Evolutionary conservation across 2,888 invertebrate genomes (phyloP).

Genomic region (Ochropleura plecta): DNA sequence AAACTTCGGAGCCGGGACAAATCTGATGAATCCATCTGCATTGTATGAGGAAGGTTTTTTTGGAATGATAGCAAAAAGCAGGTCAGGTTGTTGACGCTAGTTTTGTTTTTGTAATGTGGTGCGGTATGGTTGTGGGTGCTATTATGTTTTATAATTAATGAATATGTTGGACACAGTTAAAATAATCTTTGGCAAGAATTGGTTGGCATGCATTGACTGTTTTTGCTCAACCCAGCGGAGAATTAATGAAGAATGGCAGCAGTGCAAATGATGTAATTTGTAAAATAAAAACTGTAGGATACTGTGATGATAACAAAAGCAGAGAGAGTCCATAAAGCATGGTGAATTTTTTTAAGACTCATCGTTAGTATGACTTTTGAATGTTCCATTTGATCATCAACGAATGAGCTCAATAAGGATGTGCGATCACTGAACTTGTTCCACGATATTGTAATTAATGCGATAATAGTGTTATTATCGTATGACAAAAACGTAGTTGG

Average conservation of each 20-base stretch:
- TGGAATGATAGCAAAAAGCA: conserved; percentile 29
- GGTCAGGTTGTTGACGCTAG: conserved; percentile 41
- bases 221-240: not conserved
- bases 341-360: conserved; percentile 21
- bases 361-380: conserved; percentile 24
- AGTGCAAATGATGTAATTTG: not conserved
- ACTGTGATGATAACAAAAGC: conserved; percentile 23
- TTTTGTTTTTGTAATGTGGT: conserved; percentile 7
- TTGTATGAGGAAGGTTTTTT: conserved; percentile 34
- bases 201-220: not conserved
- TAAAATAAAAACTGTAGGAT: conserved; percentile 19
- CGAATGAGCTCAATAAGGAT: conserved; percentile 11
- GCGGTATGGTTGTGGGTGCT: conserved; percentile 9
- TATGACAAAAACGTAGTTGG: not conserved
- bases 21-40: conserved; percentile 59
- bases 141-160: not conserved
- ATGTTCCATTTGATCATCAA: conserved; percentile 1
- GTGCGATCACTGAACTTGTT: not conserved
- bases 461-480: not conserved
- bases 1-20: conserved; percentile 63
- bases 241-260: not conserved
- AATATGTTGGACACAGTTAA: not conserved
- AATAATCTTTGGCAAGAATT: not conserved
- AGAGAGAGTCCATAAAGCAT: conserved; percentile 38
- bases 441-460: not conserved